phyloP scores from a whole-genome alignment of 1,140 invertebrate genomes.

The Diprion similis region DNA sequence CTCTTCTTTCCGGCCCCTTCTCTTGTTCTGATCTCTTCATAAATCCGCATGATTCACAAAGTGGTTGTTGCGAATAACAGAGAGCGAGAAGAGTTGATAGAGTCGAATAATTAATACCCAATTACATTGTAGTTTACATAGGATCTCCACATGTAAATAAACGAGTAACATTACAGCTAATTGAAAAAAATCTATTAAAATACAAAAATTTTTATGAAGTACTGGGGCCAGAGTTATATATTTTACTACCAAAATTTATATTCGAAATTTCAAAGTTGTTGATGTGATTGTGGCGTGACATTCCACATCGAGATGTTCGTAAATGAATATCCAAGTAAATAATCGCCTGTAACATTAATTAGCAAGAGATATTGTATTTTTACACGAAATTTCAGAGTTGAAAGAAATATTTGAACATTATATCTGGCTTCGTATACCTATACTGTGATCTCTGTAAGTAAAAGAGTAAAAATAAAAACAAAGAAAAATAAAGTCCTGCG shows the following conservation, averaged over 20 bases:
- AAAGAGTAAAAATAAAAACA: constrained; percentile 42
- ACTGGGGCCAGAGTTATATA: constrained; percentile 59
- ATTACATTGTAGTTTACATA: background rate
- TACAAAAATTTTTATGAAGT: constrained; percentile 51
- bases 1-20: background rate
- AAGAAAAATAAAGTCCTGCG: constrained; percentile 26
- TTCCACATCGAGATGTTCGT: constrained; percentile 49
- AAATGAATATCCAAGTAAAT: constrained; percentile 37
- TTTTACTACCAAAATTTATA: constrained; percentile 63
- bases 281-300: constrained; percentile 56
- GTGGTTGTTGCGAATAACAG: background rate
- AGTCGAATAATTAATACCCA: background rate
- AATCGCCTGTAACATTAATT: constrained; percentile 20
- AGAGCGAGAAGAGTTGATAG: background rate
- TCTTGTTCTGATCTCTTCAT: background rate
- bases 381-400: constrained; percentile 29
- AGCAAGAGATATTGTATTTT: constrained; percentile 28
- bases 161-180: background rate
- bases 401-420: constrained; percentile 24
- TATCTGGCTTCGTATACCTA: constrained; percentile 58
- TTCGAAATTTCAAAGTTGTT: constrained; percentile 60
- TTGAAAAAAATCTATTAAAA: constrained; percentile 30
- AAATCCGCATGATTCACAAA: background rate
- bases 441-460: constrained; percentile 62
- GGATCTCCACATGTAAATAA: constrained; percentile 3